Evolutionary conservation across 2,113 vertebrate species (phyloP).

Genomic region (Gallinago paraguaiae): DNA sequence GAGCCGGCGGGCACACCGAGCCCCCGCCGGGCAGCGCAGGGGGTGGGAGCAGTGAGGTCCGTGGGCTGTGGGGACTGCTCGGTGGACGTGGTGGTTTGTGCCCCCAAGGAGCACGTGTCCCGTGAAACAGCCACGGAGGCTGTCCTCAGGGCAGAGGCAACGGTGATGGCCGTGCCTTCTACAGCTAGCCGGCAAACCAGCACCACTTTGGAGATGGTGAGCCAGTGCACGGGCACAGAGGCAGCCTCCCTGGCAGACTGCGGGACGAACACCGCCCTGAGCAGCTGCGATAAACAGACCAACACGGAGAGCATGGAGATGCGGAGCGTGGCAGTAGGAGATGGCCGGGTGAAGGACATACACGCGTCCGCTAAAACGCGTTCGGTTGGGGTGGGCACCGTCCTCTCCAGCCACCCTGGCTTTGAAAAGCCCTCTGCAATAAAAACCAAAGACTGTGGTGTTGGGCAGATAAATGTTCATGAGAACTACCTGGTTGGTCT

Average conservation of each 20-base stretch:
- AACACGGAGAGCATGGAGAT: constrained; percentile 77
- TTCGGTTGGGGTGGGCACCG: constrained; percentile 88
- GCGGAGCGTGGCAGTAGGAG: constrained; percentile 85
- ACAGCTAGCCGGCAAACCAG: constrained; percentile 78
- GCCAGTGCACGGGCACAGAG: constrained; percentile 82
- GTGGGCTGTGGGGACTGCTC: constrained; percentile 89
- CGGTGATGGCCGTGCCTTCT: constrained; percentile 78
- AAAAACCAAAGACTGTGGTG: constrained; percentile 90
- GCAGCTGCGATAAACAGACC: constrained; percentile 84
- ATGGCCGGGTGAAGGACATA: constrained; percentile 89
- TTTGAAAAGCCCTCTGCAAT: constrained; percentile 68
- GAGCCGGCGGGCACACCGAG: constrained; percentile 22
- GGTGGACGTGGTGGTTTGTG: constrained; percentile 75
- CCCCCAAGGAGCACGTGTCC: constrained; percentile 70
- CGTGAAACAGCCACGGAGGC: constrained; percentile 75
- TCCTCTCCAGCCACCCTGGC: constrained; percentile 65
- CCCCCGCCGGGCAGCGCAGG: constrained; percentile 8
- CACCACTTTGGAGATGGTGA: constrained; percentile 67
- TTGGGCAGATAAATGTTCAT: constrained; percentile 83
- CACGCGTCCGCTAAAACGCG: constrained; percentile 74
- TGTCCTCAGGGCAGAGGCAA: constrained; percentile 71
- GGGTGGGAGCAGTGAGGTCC: constrained; percentile 69
- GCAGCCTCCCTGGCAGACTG: constrained; percentile 66
- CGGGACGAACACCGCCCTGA: constrained; percentile 76
- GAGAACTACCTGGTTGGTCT: constrained; percentile 94